Conservation (phyloP, 2,797 vertebrate species). For the Agapornis canus region DNA sequence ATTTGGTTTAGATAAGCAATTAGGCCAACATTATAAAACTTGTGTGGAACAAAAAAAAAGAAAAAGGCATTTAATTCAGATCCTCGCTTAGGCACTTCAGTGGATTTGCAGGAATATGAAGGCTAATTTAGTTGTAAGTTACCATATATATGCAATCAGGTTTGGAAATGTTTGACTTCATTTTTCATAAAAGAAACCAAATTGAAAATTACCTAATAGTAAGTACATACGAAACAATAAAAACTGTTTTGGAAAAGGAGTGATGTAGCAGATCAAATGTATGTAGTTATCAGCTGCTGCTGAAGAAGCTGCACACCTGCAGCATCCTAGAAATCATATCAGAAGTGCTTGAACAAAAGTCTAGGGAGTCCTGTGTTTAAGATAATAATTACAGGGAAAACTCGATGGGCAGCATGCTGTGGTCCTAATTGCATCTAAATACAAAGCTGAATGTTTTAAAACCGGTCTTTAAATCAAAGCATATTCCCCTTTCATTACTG, state of each 20-base stretch:
- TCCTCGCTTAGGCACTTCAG: background rate
- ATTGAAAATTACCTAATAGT: background rate
- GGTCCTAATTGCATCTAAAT: slow-evolving; percentile 65
- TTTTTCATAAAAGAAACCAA: background rate
- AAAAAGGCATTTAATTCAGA: background rate
- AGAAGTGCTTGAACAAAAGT: slow-evolving; percentile 6
- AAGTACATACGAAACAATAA: background rate
- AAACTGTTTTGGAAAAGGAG: background rate
- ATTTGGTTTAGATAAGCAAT: slow-evolving; percentile 35
- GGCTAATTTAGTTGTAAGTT: background rate
- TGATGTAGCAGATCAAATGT: background rate
- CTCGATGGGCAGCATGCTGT: background rate
- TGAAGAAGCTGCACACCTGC: slow-evolving; percentile 28
- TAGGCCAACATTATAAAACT: background rate
- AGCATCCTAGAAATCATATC: slow-evolving; percentile 40
- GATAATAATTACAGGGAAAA: slow-evolving; percentile 62
- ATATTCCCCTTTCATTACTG: slow-evolving; percentile 54
- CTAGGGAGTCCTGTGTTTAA: slow-evolving; percentile 30
- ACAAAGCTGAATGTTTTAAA: slow-evolving; percentile 41
- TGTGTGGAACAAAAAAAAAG: background rate
- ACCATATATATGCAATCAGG: background rate
- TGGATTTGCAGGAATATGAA: background rate
- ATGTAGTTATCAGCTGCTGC: background rate
- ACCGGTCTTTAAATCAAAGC: slow-evolving; percentile 32
- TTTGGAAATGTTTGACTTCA: background rate